Evolutionary conservation across 2,797 vertebrate species (phyloP).

Genomic region (Caiman crocodilus): DNA sequence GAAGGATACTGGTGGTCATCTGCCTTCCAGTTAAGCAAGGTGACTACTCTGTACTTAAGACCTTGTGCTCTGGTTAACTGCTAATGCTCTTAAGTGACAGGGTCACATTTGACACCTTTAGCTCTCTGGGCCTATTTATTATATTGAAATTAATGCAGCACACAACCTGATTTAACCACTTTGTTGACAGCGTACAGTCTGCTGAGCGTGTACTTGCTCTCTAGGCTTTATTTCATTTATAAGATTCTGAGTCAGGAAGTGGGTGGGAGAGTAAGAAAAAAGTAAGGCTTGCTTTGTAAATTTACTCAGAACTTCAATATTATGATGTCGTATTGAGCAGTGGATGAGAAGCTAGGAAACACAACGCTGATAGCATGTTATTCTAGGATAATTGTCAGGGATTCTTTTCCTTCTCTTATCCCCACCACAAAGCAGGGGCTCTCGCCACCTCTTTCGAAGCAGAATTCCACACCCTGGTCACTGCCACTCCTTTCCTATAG

Average conservation of each 20-base stretch:
- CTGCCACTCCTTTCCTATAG: background rate
- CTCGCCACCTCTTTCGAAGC: background rate
- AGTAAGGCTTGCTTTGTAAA: background rate
- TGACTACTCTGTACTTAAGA: background rate
- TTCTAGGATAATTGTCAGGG: background rate
- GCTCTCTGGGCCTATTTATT: background rate
- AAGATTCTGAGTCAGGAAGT: background rate
- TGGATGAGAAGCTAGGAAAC: background rate
- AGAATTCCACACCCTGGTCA: background rate
- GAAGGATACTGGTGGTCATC: background rate
- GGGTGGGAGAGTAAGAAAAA: background rate
- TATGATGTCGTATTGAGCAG: background rate
- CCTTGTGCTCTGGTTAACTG: background rate
- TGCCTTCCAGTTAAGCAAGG: rapidly evolving
- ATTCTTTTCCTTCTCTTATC: background rate
- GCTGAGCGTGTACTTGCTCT: background rate
- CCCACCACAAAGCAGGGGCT: background rate
- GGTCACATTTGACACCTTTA: background rate
- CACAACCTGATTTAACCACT: background rate
- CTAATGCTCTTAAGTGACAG: background rate
- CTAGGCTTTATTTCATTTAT: rapidly evolving
- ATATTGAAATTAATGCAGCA: background rate
- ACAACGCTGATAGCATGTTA: background rate
- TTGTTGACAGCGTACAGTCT: background rate
- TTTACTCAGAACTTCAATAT: background rate